Evolutionary conservation across 2,113 vertebrate species (phyloP), one percentile per base, ranked within the genome.

Genomic region (Neogobius melanostomus): DNA sequence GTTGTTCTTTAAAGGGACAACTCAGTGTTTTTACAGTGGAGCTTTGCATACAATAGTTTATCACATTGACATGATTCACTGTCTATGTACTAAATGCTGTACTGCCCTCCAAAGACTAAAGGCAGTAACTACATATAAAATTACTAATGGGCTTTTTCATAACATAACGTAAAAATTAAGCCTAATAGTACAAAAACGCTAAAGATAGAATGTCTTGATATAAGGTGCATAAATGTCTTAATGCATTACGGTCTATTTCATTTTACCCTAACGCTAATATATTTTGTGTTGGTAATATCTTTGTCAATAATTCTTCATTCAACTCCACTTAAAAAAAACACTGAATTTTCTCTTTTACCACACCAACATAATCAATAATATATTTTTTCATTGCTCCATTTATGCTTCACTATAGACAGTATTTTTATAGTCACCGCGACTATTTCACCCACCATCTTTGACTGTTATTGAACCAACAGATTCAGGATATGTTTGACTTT

Each of bases 391-490:
- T 77, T 82, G 49, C 81, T 87, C 84, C 80, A 83, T 86, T 83
- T 78, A 36, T 36, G 28, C 28, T 86, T 76, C 83, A 81, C 74
- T 82, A 90, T 87, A 91, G 85, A 81, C 88, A 84, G 87, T 91
- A 90, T 91, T 90, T 91, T 89, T 91, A 88, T 90, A 91, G 89
- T 89, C 89, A 84, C 75, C 76, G 64, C 63, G 89, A 90, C 90
- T 91, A 91, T 87, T 88, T 87, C 82, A 71, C 84, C 71, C n/a
- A 11, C 81, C 86, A 87, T 85, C 28, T 70, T 88, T 87, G 89
- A 91, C 89, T 91, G 89, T 90, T 91, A 91, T 89, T 65, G 76
- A 87, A 86, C 65, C 76, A 85, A 81, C 64, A 72, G 77, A 84
- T 90, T 90, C 85, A 91, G 87, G 88, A 90, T 86, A 78, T 80